Conservation (phyloP, 2,888 invertebrate species). For the Peribatodes rhomboidaria region DNA sequence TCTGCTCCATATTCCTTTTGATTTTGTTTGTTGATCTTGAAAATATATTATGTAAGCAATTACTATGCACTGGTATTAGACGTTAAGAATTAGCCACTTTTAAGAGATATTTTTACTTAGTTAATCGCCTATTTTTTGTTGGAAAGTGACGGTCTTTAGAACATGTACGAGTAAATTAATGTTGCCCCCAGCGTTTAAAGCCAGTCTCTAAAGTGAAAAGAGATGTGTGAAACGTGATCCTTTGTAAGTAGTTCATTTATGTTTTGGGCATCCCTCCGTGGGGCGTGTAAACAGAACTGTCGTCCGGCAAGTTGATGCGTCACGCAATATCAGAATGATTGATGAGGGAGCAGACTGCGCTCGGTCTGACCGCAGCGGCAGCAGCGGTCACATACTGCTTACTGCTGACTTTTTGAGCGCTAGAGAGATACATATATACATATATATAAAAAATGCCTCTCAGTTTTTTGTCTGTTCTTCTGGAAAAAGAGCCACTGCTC, state of each 20-base stretch:
- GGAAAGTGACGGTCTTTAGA: neutral
- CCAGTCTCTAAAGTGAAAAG: conserved; percentile 12
- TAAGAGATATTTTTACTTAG: no score
- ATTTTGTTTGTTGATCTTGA: no score
- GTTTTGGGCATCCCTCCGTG: conserved; percentile 9
- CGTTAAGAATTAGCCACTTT: no score
- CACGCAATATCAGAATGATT: conserved; percentile 81
- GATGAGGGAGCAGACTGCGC: conserved; percentile 60
- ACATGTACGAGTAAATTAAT: conserved; percentile 7
- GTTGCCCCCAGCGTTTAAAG: neutral
- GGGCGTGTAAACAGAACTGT: conserved; percentile 65
- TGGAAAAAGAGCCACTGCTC: no score
- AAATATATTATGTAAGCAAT: no score
- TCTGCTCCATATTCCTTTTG: neutral
- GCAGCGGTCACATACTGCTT: conserved; percentile 41
- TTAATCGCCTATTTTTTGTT: conserved; percentile 1
- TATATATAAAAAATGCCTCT: no score
- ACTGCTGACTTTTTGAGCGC: neutral
- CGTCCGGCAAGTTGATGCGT: conserved; percentile 70
- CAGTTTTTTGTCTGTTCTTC: no score
- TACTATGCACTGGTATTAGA: no score
- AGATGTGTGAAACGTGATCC: conserved; percentile 11
- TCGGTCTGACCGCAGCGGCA: conserved; percentile 45
- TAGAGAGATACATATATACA: neutral
- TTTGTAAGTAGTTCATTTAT: conserved; percentile 29